phyloP scores from a whole-genome alignment of 1,140 invertebrate genomes.

The Drosophila auraria region DNA sequence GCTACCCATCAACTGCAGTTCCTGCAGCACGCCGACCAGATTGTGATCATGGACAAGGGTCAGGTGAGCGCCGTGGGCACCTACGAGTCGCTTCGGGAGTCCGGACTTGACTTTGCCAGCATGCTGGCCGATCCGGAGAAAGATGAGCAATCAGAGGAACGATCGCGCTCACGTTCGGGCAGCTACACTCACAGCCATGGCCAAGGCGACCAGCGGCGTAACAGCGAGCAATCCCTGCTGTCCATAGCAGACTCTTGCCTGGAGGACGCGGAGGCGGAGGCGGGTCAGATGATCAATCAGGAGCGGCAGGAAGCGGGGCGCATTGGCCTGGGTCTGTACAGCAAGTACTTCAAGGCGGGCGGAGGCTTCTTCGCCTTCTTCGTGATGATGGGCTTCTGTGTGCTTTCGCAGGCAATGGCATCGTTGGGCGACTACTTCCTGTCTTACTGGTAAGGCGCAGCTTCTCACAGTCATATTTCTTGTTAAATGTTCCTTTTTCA shows the following conservation, averaged over 20 bases:
- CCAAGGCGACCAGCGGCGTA: slow-evolving; percentile 75
- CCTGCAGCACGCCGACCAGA: slow-evolving; percentile 90
- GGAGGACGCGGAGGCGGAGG: slow-evolving; percentile 67
- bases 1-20: slow-evolving; percentile 96
- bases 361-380: slow-evolving; percentile 86
- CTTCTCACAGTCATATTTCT: background rate
- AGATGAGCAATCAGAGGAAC: slow-evolving; percentile 78
- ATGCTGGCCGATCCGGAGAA: slow-evolving; percentile 86
- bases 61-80: slow-evolving; percentile 87
- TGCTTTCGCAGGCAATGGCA: slow-evolving; percentile 87
- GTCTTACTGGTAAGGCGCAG: slow-evolving; percentile 86
- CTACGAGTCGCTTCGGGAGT: slow-evolving; percentile 88
- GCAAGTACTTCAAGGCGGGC: slow-evolving; percentile 87
- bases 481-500: slow-evolving; percentile 69
- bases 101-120: slow-evolving; percentile 88
- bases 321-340: slow-evolving; percentile 87
- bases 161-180: slow-evolving; percentile 63
- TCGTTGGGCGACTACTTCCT: slow-evolving; percentile 89
- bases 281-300: slow-evolving; percentile 84
- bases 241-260: slow-evolving; percentile 87
- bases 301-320: slow-evolving; percentile 87
- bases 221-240: slow-evolving; percentile 84
- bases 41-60: slow-evolving; percentile 88
- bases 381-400: slow-evolving; percentile 84
- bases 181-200: slow-evolving; percentile 63